phyloP scores from a whole-genome alignment of 2,888 invertebrate genomes.

The Acrocera orbiculus region DNA sequence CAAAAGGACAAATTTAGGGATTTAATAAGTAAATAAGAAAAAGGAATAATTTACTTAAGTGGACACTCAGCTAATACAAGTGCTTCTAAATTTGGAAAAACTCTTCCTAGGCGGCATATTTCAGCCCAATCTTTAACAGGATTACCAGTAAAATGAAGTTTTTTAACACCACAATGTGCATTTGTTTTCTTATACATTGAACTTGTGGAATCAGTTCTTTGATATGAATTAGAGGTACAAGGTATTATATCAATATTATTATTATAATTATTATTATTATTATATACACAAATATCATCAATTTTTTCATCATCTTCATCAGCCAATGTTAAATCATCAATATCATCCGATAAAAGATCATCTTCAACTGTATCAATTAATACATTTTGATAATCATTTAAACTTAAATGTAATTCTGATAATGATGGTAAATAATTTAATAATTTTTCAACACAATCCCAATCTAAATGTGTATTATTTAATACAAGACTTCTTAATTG shows the following conservation, averaged over 20 bases:
- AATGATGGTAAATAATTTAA: conserved; percentile 59
- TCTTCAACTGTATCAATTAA: conserved; percentile 37
- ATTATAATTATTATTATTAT: neutral
- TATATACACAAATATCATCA: conserved; percentile 5
- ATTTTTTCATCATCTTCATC: conserved; percentile 5
- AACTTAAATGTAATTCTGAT: conserved; percentile 81
- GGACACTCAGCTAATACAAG: conserved; percentile 77
- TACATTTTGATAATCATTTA: conserved; percentile 71
- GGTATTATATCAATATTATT: no score
- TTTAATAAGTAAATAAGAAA: conserved; percentile 7
- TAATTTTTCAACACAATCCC: conserved; percentile 63
- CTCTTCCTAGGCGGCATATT: conserved; percentile 63
- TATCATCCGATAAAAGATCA: conserved; percentile 1
- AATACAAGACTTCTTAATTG: conserved; percentile 61
- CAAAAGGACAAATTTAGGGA: no score
- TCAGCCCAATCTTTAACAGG: conserved; percentile 71
- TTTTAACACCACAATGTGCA: conserved; percentile 51
- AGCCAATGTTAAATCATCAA: conserved; percentile 3
- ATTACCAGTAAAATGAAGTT: conserved; percentile 76
- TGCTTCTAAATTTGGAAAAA: conserved; percentile 72
- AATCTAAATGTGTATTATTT: conserved; percentile 73
- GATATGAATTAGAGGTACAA: conserved; percentile 5
- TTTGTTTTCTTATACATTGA: conserved; percentile 20
- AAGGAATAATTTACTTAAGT: conserved; percentile 36
- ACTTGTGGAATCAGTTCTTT: conserved; percentile 12